phyloP scores from a whole-genome alignment of 2,797 vertebrate genomes.

The Dendrocincla fuliginosa region DNA sequence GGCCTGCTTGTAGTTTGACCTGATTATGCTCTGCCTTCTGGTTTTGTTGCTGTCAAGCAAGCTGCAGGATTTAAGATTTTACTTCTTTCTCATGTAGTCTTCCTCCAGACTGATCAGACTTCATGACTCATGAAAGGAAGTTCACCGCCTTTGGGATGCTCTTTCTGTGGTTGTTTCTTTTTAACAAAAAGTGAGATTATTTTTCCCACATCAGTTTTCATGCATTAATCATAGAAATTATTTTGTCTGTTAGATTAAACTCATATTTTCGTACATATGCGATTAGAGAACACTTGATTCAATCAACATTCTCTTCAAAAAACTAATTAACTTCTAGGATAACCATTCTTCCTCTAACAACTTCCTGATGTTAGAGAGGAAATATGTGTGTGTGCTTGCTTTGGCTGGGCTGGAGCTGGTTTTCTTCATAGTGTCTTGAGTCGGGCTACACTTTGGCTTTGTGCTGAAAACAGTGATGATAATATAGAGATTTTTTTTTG shows the following conservation, averaged over 20 bases:
- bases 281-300: not conserved
- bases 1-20: not conserved
- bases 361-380: not conserved
- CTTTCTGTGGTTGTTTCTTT: not conserved
- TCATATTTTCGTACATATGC: accelerated
- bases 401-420: not conserved
- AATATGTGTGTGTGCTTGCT: not conserved
- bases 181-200: not conserved
- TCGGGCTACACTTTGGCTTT: accelerated
- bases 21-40: not conserved
- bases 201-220: not conserved
- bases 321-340: not conserved
- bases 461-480: not conserved
- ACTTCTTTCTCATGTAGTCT: not conserved
- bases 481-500: not conserved
- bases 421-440: accelerated
- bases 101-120: not conserved
- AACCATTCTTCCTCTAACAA: not conserved
- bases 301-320: not conserved
- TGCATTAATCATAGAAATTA: not conserved
- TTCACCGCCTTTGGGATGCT: not conserved
- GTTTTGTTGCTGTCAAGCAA: not conserved
- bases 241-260: not conserved
- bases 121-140: not conserved
- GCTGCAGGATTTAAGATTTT: not conserved